Base-by-base conservation (phyloP, 2,113 vertebrate genomes). In the Patagioenas fasciata region DNA sequence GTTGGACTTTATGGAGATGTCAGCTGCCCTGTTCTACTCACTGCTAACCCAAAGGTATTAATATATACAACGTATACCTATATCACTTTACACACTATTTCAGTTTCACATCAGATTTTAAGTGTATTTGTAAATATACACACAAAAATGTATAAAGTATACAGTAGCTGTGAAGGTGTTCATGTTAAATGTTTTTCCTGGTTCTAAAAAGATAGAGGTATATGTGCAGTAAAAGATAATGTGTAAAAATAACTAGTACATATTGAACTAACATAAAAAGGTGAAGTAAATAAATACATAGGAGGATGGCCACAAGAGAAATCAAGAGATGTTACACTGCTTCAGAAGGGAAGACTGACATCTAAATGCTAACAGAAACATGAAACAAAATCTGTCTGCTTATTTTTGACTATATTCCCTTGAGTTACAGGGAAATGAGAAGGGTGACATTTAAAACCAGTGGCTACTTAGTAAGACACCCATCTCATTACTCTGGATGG, bases 211-310 rank as follows among this genome's bases (percentile, higher is more conserved):
- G 20, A 32, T 11, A 72, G 31, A 81, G 65, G 57, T 19, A 6
- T 10, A 79, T 3, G 5, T 61, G 31, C 50, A 50, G 58, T 87
- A 79, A 84, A 94, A 89, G 75, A 67, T 89, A 89, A 91, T 75
- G 40, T 66, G 31, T 88, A 90, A 87, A 96, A 96, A 83, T 69
- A 81, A 91, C 75, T 44, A 81, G 21, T 28, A 51, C 20, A 85
- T 25, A 29, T 28, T 83, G 71, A 92, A 84, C 54, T 91, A 89
- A 73, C 6, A 88, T 26, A 73, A 90, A 84, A 95, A 95, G 67
- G 12, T 73, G 62, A 38, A 88, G 36, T 80, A 83, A 91, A 85
- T 4, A 67, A 90, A 77, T 69, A 44, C 9, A 15, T 25, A 70
- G 26, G 4, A 56, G 42, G 38, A 75, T 66, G 25, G 7, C 6